Conservation (phyloP, 2,888 invertebrate genomes). For the Epirrhoe tristata region DNA sequence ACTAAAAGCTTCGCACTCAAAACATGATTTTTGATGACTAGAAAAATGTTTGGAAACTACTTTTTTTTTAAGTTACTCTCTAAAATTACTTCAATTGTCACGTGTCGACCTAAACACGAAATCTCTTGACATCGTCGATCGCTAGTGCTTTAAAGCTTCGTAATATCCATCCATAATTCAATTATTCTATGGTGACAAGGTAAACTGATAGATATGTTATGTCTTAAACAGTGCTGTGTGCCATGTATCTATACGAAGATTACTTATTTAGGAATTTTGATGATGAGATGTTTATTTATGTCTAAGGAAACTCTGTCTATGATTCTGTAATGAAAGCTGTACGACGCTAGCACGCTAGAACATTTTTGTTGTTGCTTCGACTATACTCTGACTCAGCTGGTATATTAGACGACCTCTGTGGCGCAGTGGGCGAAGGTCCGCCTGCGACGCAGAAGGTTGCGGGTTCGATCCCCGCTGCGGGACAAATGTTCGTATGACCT, state of each 20-base stretch:
- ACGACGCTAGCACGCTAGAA: conserved; percentile 49
- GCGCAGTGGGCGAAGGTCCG: too few relatives aligned
- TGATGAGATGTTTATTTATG: conserved; percentile 81
- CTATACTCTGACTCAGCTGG: not conserved
- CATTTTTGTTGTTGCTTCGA: conserved; percentile 19
- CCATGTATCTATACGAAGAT: conserved; percentile 81
- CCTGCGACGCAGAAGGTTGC: too few relatives aligned
- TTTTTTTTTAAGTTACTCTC: not conserved
- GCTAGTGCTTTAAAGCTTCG: conserved; percentile 80
- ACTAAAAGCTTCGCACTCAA: too few relatives aligned
- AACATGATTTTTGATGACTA: too few relatives aligned
- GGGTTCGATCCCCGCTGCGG: too few relatives aligned
- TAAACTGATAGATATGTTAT: conserved; percentile 78
- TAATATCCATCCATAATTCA: conserved; percentile 84
- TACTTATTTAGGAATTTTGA: conserved; percentile 80
- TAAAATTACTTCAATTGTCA: not conserved
- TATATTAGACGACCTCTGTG: too few relatives aligned
- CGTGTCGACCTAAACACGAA: conserved; percentile 52
- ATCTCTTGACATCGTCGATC: conserved; percentile 51
- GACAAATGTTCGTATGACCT: too few relatives aligned
- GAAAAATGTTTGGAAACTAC: too few relatives aligned
- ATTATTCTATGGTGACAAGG: conserved; percentile 85
- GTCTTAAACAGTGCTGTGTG: conserved; percentile 80
- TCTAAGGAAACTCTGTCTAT: conserved; percentile 73
- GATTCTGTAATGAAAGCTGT: conserved; percentile 68